A percentile compares a stretch with the other conserved stretches of the same genome.
These are phyloP conservation scores for Neostethus bicornis DNA, from an alignment of 2,797 vertebrate species.

Conservation along the genomic window DNA sequence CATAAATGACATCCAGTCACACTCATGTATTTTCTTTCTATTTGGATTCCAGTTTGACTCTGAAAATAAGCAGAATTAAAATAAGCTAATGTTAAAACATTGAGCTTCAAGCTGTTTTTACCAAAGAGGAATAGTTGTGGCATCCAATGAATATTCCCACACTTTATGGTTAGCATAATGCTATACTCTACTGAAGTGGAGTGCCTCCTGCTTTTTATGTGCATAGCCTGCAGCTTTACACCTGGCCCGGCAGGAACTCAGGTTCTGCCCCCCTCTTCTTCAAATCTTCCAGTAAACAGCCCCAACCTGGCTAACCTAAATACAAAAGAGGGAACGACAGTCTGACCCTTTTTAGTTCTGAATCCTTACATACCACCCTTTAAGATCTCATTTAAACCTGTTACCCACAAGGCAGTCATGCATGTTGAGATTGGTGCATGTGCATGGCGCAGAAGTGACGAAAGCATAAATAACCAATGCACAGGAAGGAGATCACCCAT, in stretches of 20 bases:
- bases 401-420: constrained; percentile 57
- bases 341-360: constrained; percentile 35
- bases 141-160: constrained; percentile 18
- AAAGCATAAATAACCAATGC: constrained; percentile 65
- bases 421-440: constrained; percentile 34
- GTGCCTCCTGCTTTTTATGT: constrained; percentile 69
- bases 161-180: constrained; percentile 18
- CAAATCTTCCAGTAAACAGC: constrained; percentile 36
- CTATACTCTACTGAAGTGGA: constrained; percentile 16
- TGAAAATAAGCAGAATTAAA: constrained; percentile 7
- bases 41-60: constrained; percentile 17
- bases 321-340: constrained; percentile 41
- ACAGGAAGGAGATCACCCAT: constrained; percentile 56
- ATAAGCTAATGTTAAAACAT: constrained; percentile 30
- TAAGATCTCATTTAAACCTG: constrained; percentile 58
- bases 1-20: constrained; percentile 20
- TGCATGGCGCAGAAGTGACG: constrained; percentile 50
- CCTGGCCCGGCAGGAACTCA: constrained; percentile 65
- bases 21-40: constrained; percentile 24
- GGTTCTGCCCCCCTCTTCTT: constrained; percentile 41
- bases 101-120: constrained; percentile 5
- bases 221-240: constrained; percentile 75
- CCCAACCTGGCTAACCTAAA: constrained; percentile 8
- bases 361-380: constrained; percentile 37
- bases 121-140: constrained; percentile 3